Percentiles rank a stretch among this genome's conserved stretches.
phyloP scores from a whole-genome alignment of 2,888 invertebrate genomes.

The Clitarchus hookeri region DNA sequence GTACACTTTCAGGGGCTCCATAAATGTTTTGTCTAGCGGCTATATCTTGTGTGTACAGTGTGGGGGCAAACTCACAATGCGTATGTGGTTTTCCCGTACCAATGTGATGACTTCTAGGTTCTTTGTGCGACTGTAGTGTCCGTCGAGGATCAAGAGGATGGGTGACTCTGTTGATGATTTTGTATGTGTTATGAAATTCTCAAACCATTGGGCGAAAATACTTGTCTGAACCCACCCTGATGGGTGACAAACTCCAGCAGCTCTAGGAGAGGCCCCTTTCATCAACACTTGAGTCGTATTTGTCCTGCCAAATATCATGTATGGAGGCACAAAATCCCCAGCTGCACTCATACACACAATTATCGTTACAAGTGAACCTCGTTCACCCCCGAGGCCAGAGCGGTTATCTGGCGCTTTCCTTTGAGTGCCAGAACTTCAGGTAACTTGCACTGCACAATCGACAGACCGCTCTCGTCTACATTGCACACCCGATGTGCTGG shows the following conservation, averaged over 20 bases:
- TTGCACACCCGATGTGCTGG: conserved; percentile 3
- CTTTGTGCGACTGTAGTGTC: conserved; percentile 23
- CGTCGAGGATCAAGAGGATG: conserved; percentile 26
- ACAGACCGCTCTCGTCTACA: conserved; percentile 24
- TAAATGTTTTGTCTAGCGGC: conserved; percentile 25
- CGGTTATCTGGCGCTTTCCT: conserved; percentile 31
- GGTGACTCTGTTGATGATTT: conserved; percentile 18
- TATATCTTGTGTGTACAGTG: conserved; percentile 23
- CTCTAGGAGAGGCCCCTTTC: conserved; percentile 20
- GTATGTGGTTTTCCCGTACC: conserved; percentile 26
- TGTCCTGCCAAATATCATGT: no score
- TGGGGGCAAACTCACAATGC: conserved; percentile 26
- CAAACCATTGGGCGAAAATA: conserved; percentile 23
- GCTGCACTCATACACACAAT: conserved; percentile 32
- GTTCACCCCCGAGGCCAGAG: conserved; percentile 29
- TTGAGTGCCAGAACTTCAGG: conserved; percentile 29
- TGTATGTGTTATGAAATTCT: conserved; percentile 10
- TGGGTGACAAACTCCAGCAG: conserved; percentile 21
- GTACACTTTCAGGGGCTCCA: conserved; percentile 23
- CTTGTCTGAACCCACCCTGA: conserved; percentile 28
- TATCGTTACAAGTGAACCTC: conserved; percentile 16
- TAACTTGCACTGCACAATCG: conserved; percentile 30
- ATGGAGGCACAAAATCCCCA: no score
- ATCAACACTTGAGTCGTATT: conserved; percentile 23
- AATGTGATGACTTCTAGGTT: conserved; percentile 25